Evolutionary conservation across 2,888 invertebrate genomes (phyloP).

Genomic region (Zaprionus bogoriensis): DNA sequence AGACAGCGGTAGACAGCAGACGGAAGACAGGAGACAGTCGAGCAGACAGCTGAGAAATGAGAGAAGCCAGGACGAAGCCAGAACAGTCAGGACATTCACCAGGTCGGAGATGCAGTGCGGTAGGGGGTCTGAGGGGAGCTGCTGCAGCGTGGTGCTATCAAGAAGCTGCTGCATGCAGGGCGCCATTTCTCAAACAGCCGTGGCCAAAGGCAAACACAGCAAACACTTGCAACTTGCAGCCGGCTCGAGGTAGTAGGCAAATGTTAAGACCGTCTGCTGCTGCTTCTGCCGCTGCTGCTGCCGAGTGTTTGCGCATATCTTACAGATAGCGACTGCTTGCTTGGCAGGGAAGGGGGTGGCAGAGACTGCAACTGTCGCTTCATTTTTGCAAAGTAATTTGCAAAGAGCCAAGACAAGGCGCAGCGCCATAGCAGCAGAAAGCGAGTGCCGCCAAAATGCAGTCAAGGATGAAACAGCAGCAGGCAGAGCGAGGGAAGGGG

Average conservation of each 20-base stretch:
- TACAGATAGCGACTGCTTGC: constrained; percentile 27
- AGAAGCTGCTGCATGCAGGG: constrained; percentile 60
- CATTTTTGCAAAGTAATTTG: constrained; percentile 79
- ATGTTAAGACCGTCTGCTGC: constrained; percentile 30
- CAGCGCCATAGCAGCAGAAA: constrained; percentile 45
- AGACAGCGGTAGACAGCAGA: constrained; percentile 62
- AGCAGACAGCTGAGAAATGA: constrained; percentile 73
- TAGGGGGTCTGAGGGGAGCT: neutral
- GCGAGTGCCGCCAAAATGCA: constrained; percentile 76
- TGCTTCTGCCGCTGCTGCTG: constrained; percentile 7
- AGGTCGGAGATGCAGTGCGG: too few relatives aligned
- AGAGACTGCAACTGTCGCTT: constrained; percentile 57
- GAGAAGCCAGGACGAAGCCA: constrained; percentile 45
- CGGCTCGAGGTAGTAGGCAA: constrained; percentile 51
- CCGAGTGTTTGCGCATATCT: constrained; percentile 58
- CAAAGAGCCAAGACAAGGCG: constrained; percentile 60
- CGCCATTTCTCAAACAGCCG: constrained; percentile 53
- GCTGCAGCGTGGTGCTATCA: constrained; percentile 53
- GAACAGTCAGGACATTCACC: constrained; percentile 2
- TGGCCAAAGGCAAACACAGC: constrained; percentile 58
- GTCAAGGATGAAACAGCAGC: constrained; percentile 67
- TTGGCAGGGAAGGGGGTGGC: neutral
- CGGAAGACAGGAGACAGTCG: too few relatives aligned
- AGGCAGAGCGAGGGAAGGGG: neutral
- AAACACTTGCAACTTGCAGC: constrained; percentile 64